Evolutionary conservation across 1,140 invertebrate species (phyloP).

Genomic region (Diuraphis noxia): DNA sequence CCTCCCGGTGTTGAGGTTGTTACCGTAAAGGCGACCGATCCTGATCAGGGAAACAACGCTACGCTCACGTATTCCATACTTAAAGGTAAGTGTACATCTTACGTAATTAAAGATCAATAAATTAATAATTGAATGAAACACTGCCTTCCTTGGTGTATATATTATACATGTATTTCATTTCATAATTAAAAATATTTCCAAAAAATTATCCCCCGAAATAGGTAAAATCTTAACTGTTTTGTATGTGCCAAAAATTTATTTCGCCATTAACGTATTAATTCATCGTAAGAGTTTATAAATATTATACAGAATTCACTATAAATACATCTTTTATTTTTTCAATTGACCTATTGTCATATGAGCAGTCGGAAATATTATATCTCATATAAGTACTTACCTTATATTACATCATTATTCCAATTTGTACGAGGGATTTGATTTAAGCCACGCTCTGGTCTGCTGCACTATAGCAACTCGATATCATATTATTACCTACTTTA

Average conservation of each 20-base stretch:
- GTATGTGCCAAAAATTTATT: neutral
- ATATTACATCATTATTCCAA: neutral
- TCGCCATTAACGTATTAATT: neutral
- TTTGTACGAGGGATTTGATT: neutral
- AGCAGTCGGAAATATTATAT: no score
- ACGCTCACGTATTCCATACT: constrained; percentile 84
- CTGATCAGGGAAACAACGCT: constrained; percentile 85
- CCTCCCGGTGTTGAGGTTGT: constrained; percentile 83
- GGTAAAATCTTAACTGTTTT: no score
- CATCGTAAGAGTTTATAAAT: neutral
- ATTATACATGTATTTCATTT: neutral
- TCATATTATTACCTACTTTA: no score
- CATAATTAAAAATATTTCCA: neutral
- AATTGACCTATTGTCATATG: no score
- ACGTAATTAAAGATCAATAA: neutral
- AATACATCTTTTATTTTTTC: no score
- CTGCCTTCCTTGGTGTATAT: neutral
- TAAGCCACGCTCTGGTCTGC: no score
- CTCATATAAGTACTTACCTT: no score
- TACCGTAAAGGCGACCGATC: constrained; percentile 80
- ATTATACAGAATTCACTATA: neutral
- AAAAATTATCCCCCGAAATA: neutral
- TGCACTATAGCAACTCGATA: no score
- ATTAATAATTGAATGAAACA: neutral
- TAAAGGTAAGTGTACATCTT: constrained; percentile 66